Conservation (phyloP, 1,140 invertebrate species). For the Piezodorus guildinii region DNA sequence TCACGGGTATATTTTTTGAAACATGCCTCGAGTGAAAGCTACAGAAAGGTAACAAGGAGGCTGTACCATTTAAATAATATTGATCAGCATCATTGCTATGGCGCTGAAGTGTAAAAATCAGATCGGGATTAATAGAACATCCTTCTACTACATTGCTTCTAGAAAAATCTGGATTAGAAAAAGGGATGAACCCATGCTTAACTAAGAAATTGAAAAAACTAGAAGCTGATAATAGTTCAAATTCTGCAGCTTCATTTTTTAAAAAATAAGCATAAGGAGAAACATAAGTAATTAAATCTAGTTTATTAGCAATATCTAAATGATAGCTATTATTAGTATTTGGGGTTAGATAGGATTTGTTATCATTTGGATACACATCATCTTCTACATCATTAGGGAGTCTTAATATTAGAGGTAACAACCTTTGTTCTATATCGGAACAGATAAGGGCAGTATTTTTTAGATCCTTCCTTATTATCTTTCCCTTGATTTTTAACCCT, state of each 20-base stretch:
- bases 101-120: neutral
- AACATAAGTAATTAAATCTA: slow-evolving; percentile 7
- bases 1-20: neutral
- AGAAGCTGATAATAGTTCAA: neutral
- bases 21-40: neutral
- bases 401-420: slow-evolving; percentile 5
- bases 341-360: neutral
- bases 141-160: slow-evolving; percentile 5
- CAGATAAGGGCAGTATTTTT: slow-evolving; percentile 2
- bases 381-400: slow-evolving; percentile 3
- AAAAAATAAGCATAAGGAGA: slow-evolving; percentile 19
- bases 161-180: slow-evolving; percentile 18
- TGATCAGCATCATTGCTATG: neutral
- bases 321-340: neutral
- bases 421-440: slow-evolving; percentile 6
- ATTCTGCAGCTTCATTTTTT: slow-evolving; percentile 4
- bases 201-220: neutral
- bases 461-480: slow-evolving; percentile 3
- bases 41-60: slow-evolving; percentile 10
- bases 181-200: neutral
- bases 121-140: neutral
- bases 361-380: neutral
- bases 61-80: slow-evolving; percentile 6
- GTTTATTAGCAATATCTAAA: slow-evolving; percentile 5
- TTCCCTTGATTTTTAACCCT: slow-evolving; percentile 13